Percentiles rank a stretch among this genome's conserved stretches.
phyloP scores from a whole-genome alignment of 2,888 invertebrate genomes.

The Trissolcus japonicus region DNA sequence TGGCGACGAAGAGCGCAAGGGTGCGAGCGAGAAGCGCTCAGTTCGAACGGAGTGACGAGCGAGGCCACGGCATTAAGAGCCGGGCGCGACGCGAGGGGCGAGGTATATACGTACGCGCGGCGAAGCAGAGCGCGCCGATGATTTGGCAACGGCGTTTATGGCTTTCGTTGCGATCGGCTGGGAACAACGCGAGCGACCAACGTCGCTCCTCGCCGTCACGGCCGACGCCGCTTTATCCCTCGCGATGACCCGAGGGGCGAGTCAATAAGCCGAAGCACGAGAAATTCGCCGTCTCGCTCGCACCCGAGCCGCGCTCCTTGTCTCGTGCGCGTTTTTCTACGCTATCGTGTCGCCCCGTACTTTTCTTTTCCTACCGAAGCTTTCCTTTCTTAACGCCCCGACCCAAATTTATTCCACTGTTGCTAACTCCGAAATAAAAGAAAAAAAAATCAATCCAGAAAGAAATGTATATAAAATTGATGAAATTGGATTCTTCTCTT shows the following conservation, averaged over 20 bases:
- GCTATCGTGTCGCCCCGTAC: background rate
- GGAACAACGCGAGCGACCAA: slow-evolving; percentile 51
- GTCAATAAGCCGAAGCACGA: slow-evolving; percentile 62
- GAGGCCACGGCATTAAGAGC: slow-evolving; percentile 68
- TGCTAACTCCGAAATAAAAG: background rate
- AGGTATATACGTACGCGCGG: slow-evolving; percentile 38
- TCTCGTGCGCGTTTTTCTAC: background rate
- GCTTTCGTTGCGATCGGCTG: slow-evolving; percentile 64
- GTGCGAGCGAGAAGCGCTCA: slow-evolving; percentile 45
- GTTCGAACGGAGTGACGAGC: slow-evolving; percentile 49
- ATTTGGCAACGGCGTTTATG: slow-evolving; percentile 71
- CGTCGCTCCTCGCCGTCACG: slow-evolving; percentile 34
- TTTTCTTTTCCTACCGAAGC: slow-evolving; percentile 1
- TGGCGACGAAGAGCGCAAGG: slow-evolving; percentile 17
- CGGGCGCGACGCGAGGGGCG: slow-evolving; percentile 55
- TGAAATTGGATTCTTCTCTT: background rate
- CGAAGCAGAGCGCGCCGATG: slow-evolving; percentile 61
- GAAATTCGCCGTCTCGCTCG: slow-evolving; percentile 48
- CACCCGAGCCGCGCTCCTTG: slow-evolving; percentile 4
- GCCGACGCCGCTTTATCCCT: slow-evolving; percentile 53
- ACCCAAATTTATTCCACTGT: slow-evolving; percentile 6
- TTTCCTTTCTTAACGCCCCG: slow-evolving; percentile 6
- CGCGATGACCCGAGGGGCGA: slow-evolving; percentile 62
- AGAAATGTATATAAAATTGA: background rate
- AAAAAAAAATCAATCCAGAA: background rate